phyloP scores from a whole-genome alignment of 2,888 invertebrate genomes.

The Drosophila tanythrix region DNA sequence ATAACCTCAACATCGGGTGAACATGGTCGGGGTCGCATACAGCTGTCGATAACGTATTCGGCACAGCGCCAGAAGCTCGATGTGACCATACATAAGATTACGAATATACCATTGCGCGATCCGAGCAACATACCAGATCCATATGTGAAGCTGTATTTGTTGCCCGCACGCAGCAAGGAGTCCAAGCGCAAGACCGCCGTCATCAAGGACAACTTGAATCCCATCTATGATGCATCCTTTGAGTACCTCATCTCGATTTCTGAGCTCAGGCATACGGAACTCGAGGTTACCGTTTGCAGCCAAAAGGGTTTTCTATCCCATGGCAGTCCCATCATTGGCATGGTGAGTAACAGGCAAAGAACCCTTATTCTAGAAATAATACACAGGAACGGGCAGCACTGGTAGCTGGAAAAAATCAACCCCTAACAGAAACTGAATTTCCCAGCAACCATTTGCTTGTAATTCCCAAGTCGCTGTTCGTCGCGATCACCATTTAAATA shows the following conservation, averaged over 20 bases:
- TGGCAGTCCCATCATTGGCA: conserved; percentile 93
- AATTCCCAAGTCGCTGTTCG: conserved; percentile 65
- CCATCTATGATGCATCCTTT: conserved; percentile 95
- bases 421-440: neutral
- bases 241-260: conserved; percentile 94
- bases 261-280: conserved; percentile 90
- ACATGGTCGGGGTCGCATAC: conserved; percentile 91
- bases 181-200: conserved; percentile 94
- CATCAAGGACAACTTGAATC: conserved; percentile 94
- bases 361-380: neutral
- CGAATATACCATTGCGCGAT: conserved; percentile 93
- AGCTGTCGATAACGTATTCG: conserved; percentile 94
- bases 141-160: conserved; percentile 94
- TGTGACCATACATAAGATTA: conserved; percentile 94
- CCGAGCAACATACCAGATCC: conserved; percentile 94
- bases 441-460: conserved; percentile 8
- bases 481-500: conserved; percentile 20
- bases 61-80: conserved; percentile 92
- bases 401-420: conserved; percentile 5
- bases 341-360: conserved; percentile 85
- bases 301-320: conserved; percentile 93
- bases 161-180: conserved; percentile 94
- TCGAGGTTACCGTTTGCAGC: conserved; percentile 95
- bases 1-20: conserved; percentile 89
- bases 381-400: neutral